A percentile compares a stretch with the other conserved stretches of the same genome.
These are phyloP conservation scores for Aphis gossypii DNA, from an alignment of 1,140 invertebrate genomes.

Conservation along the genomic window DNA sequence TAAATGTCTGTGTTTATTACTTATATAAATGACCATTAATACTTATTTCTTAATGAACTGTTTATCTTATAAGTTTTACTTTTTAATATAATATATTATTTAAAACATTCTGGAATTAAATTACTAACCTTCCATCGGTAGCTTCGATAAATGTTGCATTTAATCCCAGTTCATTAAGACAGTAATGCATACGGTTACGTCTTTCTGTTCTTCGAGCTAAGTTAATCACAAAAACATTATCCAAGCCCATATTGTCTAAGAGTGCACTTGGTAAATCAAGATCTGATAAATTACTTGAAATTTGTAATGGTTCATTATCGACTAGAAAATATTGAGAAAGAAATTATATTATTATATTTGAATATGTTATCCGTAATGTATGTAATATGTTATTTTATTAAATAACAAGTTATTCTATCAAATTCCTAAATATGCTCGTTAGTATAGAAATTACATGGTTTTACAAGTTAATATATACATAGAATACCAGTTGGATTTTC, in stretches of 20 bases:
- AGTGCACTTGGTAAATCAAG: slow-evolving; percentile 62
- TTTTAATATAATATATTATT: background rate
- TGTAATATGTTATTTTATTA: too few species aligned
- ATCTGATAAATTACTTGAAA: slow-evolving; percentile 45
- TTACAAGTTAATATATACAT: too few species aligned
- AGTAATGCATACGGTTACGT: slow-evolving; percentile 77
- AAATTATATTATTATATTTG: background rate
- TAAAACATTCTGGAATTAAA: slow-evolving; percentile 12
- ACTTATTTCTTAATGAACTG: background rate
- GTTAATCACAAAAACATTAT: slow-evolving; percentile 92
- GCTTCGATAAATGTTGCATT: slow-evolving; percentile 78
- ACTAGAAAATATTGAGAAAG: slow-evolving; percentile 2
- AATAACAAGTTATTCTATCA: too few species aligned
- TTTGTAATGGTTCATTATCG: slow-evolving; percentile 35
- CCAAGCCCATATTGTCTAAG: slow-evolving; percentile 68
- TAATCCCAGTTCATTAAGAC: slow-evolving; percentile 83
- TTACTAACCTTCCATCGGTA: slow-evolving; percentile 84
- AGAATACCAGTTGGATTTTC: too few species aligned
- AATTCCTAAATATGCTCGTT: too few species aligned
- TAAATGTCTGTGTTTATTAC: slow-evolving; percentile 1
- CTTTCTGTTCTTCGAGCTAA: slow-evolving; percentile 81
- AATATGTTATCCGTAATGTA: too few species aligned
- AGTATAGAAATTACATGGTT: too few species aligned
- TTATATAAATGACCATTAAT: background rate
- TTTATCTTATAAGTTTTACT: background rate